phyloP scores from a whole-genome alignment of 37 sponge, comb jelly and placozoan genomes.

The Aplysina aerophoba region DNA sequence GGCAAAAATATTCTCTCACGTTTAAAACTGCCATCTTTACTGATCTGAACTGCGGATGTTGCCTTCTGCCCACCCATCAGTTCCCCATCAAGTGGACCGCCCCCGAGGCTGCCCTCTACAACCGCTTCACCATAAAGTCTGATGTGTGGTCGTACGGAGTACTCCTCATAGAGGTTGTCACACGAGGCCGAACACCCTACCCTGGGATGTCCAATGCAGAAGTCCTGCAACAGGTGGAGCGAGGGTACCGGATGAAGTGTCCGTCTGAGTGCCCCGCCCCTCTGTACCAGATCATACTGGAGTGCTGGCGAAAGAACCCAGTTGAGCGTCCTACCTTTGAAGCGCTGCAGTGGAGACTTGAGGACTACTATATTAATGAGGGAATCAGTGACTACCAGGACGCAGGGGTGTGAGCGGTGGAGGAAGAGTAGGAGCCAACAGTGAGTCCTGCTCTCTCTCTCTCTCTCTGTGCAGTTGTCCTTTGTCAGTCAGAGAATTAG shows the following conservation, averaged over 20 bases:
- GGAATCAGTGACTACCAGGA: slow-evolving; percentile 32
- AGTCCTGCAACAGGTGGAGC: slow-evolving; percentile 73
- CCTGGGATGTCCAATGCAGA: slow-evolving; percentile 91
- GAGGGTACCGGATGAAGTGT: slow-evolving; percentile 87
- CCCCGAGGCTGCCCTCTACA: slow-evolving; percentile 96
- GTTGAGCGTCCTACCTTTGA: slow-evolving; percentile 89
- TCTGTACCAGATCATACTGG: slow-evolving; percentile 90
- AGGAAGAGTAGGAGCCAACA: too few relatives aligned
- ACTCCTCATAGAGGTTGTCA: slow-evolving; percentile 91
- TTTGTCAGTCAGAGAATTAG: too few relatives aligned
- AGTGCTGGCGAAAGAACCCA: slow-evolving; percentile 89
- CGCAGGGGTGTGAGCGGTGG: background rate
- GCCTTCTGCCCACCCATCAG: slow-evolving; percentile 19
- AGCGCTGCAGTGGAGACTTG: slow-evolving; percentile 83
- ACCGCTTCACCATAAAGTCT: slow-evolving; percentile 96
- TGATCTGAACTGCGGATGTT: too few relatives aligned
- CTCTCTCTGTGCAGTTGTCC: too few relatives aligned
- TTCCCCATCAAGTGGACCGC: slow-evolving; percentile 99
- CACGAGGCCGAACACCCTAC: slow-evolving; percentile 92
- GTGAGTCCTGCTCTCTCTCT: too few relatives aligned
- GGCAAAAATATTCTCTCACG: too few relatives aligned
- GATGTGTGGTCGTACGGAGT: slow-evolving; percentile 99
- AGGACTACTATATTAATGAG: slow-evolving; percentile 85
- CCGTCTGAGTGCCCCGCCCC: slow-evolving; percentile 75
- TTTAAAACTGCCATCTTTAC: too few relatives aligned